Evolutionary conservation across 2,113 vertebrate genomes (phyloP), one percentile per base, ranked within the genome.

Genomic region (Seriola dumerili): DNA sequence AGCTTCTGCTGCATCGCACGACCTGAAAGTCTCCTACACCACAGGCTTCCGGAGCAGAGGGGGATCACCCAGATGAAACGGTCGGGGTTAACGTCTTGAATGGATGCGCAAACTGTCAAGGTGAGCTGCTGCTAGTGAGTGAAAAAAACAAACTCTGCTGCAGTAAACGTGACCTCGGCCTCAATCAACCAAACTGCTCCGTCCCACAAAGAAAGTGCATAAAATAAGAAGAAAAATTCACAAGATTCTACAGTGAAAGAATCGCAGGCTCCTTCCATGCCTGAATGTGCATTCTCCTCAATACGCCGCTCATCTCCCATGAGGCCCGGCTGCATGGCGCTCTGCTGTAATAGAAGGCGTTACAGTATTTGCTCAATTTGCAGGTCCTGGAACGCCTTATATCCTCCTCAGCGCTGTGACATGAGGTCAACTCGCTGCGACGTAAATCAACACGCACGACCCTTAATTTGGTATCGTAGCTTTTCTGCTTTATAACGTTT

Each of bases 401-500:
- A 85, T 54, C 21, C 7, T 25, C 6, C 36, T 83, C 62, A 58
- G 34, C 4, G 0, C 4, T 29, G 76, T 68, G 75, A 54, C 67
- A 72, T 38, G 19, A 66, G 21, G 52, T 84, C 69, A 76, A 50
- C 50, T 82, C 44, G n/a, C 12, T 46, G 40, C 54, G 57, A 78
- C 64, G 84, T 76, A 58, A 67, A 88, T 85, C 78, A 67, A 64
- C 67, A 83, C 76, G 58, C 63, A 79, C 7, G 3, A 61, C 12
- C 23, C 46, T 23, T 46, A 78, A 83, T 46, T 52, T 64, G 14
- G 81, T 79, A 34, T 52, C 68, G 38, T 34, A 75, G 8, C 25
- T 72, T 85, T 85, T 48, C 77, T 59, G 62, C 29, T 61, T 80
- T 55, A 67, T 58, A 67, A 68, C 74, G 54, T 80, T 86, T 85